Evolutionary conservation across 1,140 invertebrate species (phyloP), one percentile per base, ranked within the genome.

Genomic region (Tachypleus tridentatus): DNA sequence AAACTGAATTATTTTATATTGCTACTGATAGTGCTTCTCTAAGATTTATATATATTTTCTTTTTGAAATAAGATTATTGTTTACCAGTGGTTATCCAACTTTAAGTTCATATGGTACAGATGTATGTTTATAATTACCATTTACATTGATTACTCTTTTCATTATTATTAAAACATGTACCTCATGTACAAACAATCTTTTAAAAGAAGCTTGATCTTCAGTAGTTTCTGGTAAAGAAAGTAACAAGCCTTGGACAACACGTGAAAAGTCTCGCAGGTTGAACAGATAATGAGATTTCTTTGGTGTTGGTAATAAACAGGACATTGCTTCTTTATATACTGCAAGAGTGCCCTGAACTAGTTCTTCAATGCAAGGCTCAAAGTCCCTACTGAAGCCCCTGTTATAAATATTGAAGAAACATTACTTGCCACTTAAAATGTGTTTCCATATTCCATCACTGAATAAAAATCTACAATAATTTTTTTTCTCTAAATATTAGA

Each of bases 151-250:
- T 29, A 29, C 29, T 29, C 29, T 29, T 29, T 29, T 29, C 29
- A 29, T 29, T 47, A 52, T 48, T 49, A 60, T 10, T 50, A 11
- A 9, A 62, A 50, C 54, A 59, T 49, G 61, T 61, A 93, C 86
- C 80, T 98, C 94, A 74, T 98, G 93, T 7, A 96, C 86, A 94
- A 94, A 97, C 0, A 97, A 79, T 63, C 90, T 80, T 73, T 97
- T 94, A 82, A 98, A 91, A 4, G 87, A 85, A 5, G 84, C 80
- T n/a, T 92, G 77, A 65, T 91, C 87, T 71, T 90, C 86, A 73
- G 91, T 93, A 7, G 90, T 89, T 79, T 96, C 91, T 0, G 94
- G 93, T 3, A 91, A 89, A 0, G 93, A 96, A 7, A 98, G 76
- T 9, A 97, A 77, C 0, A 97, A 87, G 52, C 95, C 94, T 84